These are phyloP conservation scores for Zoanthus solanderi DNA, from an alignment of 92 coral and sea anemone species.

Conservation along the genomic window DNA sequence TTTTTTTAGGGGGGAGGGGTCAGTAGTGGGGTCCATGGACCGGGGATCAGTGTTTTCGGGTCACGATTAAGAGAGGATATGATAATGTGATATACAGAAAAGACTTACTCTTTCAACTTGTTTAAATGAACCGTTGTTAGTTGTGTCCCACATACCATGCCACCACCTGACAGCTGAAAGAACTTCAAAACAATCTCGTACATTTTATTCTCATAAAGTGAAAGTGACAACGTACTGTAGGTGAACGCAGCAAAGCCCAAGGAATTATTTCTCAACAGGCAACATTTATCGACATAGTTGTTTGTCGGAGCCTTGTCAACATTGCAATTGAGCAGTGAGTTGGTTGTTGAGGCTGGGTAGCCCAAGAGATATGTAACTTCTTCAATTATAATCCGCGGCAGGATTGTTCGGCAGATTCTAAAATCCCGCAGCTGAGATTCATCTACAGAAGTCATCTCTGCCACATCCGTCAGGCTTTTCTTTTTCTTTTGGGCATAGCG, in stretches of 20 bases:
- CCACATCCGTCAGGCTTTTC: slow-evolving; percentile 1
- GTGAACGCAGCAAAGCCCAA: not conserved
- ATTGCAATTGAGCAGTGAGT: not conserved
- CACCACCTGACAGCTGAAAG: not conserved
- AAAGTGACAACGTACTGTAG: slow-evolving; percentile 5
- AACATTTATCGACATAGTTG: slow-evolving; percentile 1
- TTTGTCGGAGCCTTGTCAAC: not conserved
- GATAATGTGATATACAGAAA: too few species aligned
- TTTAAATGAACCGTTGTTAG: not conserved
- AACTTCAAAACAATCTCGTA: not conserved
- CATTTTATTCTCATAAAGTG: not conserved
- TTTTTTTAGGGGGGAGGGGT: too few species aligned
- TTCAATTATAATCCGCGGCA: not conserved
- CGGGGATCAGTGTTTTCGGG: too few species aligned
- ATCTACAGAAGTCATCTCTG: not conserved
- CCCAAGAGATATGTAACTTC: not conserved
- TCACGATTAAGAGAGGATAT: too few species aligned
- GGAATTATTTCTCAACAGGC: not conserved
- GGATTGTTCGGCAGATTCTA: not conserved
- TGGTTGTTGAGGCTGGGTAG: not conserved
- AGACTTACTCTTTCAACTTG: not conserved
- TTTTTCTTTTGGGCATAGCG: slow-evolving; percentile 13
- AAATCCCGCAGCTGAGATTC: not conserved
- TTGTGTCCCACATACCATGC: not conserved
- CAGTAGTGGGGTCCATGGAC: too few species aligned